A percentile compares a stretch with the other conserved stretches of the same genome.
These are phyloP conservation scores for Heliothis peltigera DNA, from an alignment of 2,888 invertebrate genomes.

Conservation along the genomic window DNA sequence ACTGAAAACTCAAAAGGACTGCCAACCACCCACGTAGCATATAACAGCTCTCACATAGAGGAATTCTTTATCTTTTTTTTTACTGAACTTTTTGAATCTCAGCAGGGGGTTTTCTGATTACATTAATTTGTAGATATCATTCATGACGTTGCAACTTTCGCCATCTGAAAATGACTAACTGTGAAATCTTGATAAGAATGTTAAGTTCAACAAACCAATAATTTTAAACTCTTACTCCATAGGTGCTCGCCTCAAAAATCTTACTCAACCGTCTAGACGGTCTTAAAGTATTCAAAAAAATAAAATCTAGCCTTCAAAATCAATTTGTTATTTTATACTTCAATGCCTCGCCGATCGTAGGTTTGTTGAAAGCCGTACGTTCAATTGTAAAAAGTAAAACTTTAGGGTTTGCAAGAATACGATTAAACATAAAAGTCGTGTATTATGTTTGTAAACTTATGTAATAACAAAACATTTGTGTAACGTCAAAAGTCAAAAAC, in stretches of 20 bases:
- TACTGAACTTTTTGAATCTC: too few relatives aligned
- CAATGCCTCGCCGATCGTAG: conserved; percentile 4
- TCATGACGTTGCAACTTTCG: too few relatives aligned
- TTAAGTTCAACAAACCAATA: neutral
- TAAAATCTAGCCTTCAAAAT: conserved; percentile 33
- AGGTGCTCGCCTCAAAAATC: conserved; percentile 16
- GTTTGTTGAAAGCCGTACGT: conserved; percentile 8
- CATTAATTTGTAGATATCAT: too few relatives aligned
- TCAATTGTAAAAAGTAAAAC: conserved; percentile 17
- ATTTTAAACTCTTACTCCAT: conserved; percentile 29
- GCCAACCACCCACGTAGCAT: too few relatives aligned
- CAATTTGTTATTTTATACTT: conserved; percentile 15
- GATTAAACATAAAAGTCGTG: conserved; percentile 17
- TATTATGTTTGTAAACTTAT: conserved; percentile 7
- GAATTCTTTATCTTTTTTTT: too few relatives aligned
- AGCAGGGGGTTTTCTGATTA: too few relatives aligned
- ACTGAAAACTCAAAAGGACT: too few relatives aligned
- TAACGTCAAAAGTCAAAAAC: conserved; percentile 1
- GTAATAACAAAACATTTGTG: conserved; percentile 5
- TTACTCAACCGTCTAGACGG: conserved; percentile 43
- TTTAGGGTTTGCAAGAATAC: conserved; percentile 25
- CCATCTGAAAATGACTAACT: too few relatives aligned
- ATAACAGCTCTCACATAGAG: too few relatives aligned
- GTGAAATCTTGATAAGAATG: neutral
- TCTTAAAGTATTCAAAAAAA: conserved; percentile 16